phyloP scores from a whole-genome alignment of 2,888 invertebrate genomes.

The Troides oblongomaculatus region DNA sequence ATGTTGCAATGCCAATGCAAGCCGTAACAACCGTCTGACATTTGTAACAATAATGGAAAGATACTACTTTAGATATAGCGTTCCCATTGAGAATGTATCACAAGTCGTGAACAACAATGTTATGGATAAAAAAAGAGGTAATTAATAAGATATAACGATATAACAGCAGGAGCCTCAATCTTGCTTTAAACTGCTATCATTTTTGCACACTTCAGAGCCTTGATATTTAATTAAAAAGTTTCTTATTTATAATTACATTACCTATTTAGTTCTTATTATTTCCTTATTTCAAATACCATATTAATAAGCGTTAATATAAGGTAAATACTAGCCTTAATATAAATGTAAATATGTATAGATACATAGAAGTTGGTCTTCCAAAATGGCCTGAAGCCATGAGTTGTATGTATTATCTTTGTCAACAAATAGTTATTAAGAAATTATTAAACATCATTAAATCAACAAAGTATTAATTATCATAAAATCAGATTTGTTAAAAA shows the following conservation, averaged over 20 bases:
- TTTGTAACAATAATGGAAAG: conserved; percentile 34
- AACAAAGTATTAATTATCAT: no score
- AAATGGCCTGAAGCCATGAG: no score
- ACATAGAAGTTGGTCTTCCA: no score
- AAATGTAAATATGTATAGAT: no score
- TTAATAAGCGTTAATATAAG: no score
- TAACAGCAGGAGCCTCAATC: background rate
- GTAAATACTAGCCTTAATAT: no score
- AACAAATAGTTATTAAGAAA: no score
- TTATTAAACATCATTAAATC: no score
- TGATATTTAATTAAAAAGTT: conserved; percentile 13
- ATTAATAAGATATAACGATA: background rate
- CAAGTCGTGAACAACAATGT: conserved; percentile 12
- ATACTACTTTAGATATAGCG: conserved; percentile 16
- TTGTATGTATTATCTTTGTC: no score
- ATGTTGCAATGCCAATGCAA: conserved; percentile 35
- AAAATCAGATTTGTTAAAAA: no score
- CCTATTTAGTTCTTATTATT: background rate
- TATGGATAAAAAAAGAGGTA: conserved; percentile 6
- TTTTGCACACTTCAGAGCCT: background rate
- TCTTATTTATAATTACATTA: background rate
- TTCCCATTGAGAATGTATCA: conserved; percentile 10
- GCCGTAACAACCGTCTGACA: conserved; percentile 33
- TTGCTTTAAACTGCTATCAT: background rate
- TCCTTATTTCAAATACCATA: no score